Evolutionary conservation across 2,888 invertebrate genomes (phyloP).

Genomic region (Margaritifera margaritifera): DNA sequence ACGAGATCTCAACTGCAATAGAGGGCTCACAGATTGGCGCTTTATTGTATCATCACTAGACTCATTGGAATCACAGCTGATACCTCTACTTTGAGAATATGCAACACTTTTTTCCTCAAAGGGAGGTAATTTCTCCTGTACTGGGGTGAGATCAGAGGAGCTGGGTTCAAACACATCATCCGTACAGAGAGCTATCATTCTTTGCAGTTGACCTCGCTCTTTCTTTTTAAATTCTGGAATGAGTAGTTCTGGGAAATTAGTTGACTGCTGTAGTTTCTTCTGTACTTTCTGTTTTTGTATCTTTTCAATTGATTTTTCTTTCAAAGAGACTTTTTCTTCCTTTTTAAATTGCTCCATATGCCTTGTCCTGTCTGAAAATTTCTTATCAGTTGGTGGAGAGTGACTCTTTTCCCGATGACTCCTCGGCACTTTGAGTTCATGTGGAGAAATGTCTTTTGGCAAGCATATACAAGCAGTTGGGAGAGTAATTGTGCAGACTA

Average conservation of each 20-base stretch:
- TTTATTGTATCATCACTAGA: constrained; percentile 42
- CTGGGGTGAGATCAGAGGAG: too few relatives aligned
- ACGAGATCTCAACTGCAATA: too few relatives aligned
- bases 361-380: not conserved
- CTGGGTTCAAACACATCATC: constrained; percentile 32
- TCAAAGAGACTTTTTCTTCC: constrained; percentile 6
- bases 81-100: constrained; percentile 3
- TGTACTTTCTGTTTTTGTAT: constrained; percentile 6
- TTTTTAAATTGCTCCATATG: not conserved
- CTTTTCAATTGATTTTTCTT: constrained; percentile 3
- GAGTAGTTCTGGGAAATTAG: constrained; percentile 56
- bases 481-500: constrained; percentile 34
- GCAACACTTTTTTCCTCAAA: too few relatives aligned
- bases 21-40: constrained; percentile 36
- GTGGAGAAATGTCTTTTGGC: constrained; percentile 48
- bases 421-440: constrained; percentile 41
- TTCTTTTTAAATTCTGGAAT: constrained; percentile 54
- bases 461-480: constrained; percentile 41
- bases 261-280: constrained; percentile 17
- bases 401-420: constrained; percentile 11
- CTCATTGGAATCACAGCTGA: constrained; percentile 40
- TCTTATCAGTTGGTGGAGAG: constrained; percentile 13
- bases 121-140: too few relatives aligned
- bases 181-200: constrained; percentile 23
- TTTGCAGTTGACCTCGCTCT: constrained; percentile 11